These are phyloP conservation scores for Mythimna impura DNA, from an alignment of 2,888 invertebrate genomes.

Conservation along the genomic window DNA sequence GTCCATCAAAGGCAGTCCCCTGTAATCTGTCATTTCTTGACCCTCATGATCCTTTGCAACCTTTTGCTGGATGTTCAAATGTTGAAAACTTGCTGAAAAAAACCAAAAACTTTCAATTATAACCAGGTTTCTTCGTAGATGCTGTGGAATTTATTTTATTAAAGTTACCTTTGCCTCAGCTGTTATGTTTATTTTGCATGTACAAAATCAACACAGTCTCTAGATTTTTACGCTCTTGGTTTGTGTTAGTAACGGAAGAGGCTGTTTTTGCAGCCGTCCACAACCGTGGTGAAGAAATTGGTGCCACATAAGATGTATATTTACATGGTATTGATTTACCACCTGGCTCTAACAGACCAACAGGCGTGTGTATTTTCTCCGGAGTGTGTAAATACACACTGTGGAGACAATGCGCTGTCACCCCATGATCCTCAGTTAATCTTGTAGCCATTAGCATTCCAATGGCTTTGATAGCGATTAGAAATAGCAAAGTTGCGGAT, in stretches of 20 bases:
- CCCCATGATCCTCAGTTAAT: slow-evolving; percentile 95
- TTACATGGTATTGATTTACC: slow-evolving; percentile 97
- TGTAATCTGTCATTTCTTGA: slow-evolving; percentile 86
- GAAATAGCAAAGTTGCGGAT: background rate
- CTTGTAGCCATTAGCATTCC: background rate
- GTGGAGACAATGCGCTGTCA: slow-evolving; percentile 99
- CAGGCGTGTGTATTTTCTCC: too few relatives aligned
- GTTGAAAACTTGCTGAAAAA: slow-evolving; percentile 93
- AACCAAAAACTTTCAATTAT: background rate
- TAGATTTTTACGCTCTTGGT: slow-evolving; percentile 82
- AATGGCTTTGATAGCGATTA: background rate
- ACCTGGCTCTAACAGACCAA: slow-evolving; percentile 94
- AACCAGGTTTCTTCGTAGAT: background rate
- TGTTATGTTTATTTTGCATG: slow-evolving; percentile 95
- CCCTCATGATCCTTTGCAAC: too few relatives aligned
- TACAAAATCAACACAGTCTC: slow-evolving; percentile 98
- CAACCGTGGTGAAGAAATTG: slow-evolving; percentile 96
- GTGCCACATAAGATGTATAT: slow-evolving; percentile 97
- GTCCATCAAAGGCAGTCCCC: slow-evolving; percentile 92
- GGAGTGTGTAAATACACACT: too few relatives aligned
- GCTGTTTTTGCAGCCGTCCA: slow-evolving; percentile 93
- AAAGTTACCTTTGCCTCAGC: slow-evolving; percentile 91
- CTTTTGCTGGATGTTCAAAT: slow-evolving; percentile 97
- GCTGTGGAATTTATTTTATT: background rate
- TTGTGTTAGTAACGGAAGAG: slow-evolving; percentile 66